Percentiles rank a stretch among this genome's conserved stretches.
phyloP scores from a whole-genome alignment of 2,888 invertebrate genomes.

The Lasioglossum leucozonium region DNA sequence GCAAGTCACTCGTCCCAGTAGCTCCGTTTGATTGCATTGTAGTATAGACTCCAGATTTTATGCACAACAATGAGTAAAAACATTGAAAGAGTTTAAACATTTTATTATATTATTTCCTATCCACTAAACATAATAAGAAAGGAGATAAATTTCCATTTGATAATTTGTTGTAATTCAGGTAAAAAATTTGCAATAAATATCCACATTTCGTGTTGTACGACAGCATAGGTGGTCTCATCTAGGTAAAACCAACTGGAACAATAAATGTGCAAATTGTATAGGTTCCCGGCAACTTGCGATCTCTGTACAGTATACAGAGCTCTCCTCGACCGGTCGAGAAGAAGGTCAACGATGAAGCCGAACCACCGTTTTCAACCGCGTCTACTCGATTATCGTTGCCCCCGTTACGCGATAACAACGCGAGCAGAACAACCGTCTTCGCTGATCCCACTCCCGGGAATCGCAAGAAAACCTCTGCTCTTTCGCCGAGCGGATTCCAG shows the following conservation, averaged over 20 bases:
- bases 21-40: too few relatives aligned
- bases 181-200: not conserved
- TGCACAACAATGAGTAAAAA: too few relatives aligned
- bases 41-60: too few relatives aligned
- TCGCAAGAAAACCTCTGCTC: conserved; percentile 26
- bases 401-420: conserved; percentile 55
- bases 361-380: conserved; percentile 31
- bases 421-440: conserved; percentile 24
- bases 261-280: not conserved
- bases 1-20: not conserved
- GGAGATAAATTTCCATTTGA: too few relatives aligned
- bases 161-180: too few relatives aligned
- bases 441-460: conserved; percentile 1
- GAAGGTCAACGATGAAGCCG: conserved; percentile 18
- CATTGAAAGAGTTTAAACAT: too few relatives aligned
- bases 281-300: not conserved
- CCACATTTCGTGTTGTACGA: too few relatives aligned
- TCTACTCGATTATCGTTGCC: conserved; percentile 39
- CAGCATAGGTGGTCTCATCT: not conserved
- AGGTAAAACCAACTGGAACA: not conserved
- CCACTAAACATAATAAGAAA: too few relatives aligned
- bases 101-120: too few relatives aligned
- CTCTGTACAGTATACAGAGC: not conserved
- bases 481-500: conserved; percentile 34
- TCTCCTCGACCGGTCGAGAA: conserved; percentile 8